Percentiles rank a stretch among this genome's conserved stretches.
Evolutionary conservation across 2,113 vertebrate species (phyloP).

Genomic region (Thymallus thymallus): DNA sequence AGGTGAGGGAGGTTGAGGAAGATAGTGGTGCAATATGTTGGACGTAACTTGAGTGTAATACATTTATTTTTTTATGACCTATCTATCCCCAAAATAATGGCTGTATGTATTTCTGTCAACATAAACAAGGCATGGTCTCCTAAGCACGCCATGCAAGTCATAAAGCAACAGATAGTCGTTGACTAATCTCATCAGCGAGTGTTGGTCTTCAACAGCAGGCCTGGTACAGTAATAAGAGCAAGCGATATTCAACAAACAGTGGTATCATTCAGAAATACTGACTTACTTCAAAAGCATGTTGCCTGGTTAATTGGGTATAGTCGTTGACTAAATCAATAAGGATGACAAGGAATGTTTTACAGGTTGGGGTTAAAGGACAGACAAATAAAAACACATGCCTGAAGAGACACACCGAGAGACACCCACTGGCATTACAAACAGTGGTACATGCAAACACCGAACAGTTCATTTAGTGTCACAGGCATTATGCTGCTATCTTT

Average conservation of each 20-base stretch:
- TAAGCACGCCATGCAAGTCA: not conserved
- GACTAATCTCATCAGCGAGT: not conserved
- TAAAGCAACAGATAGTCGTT: not conserved
- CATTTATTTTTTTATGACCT: too few relatives aligned
- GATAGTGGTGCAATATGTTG: not conserved
- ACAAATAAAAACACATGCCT: not conserved
- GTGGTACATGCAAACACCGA: too few relatives aligned
- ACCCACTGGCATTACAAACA: not conserved
- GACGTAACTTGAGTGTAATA: constrained; percentile 9
- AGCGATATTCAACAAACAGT: not conserved
- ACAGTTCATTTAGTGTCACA: too few relatives aligned
- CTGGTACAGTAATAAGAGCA: not conserved
- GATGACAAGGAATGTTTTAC: not conserved
- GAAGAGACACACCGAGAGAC: not conserved
- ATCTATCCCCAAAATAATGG: constrained; percentile 31
- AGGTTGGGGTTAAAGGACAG: not conserved
- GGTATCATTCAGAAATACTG: not conserved
- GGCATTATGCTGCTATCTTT: too few relatives aligned
- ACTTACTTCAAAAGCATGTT: too few relatives aligned
- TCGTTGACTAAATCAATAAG: not conserved
- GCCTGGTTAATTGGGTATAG: too few relatives aligned
- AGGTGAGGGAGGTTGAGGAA: not conserved
- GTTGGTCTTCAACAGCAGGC: constrained; percentile 2
- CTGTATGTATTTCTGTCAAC: not conserved
- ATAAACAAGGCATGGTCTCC: not conserved